Percentiles rank a stretch among this genome's conserved stretches.
Conservation (phyloP, 35 echinoderm and acorn worm genomes). For the Ophioderma brevispina region DNA sequence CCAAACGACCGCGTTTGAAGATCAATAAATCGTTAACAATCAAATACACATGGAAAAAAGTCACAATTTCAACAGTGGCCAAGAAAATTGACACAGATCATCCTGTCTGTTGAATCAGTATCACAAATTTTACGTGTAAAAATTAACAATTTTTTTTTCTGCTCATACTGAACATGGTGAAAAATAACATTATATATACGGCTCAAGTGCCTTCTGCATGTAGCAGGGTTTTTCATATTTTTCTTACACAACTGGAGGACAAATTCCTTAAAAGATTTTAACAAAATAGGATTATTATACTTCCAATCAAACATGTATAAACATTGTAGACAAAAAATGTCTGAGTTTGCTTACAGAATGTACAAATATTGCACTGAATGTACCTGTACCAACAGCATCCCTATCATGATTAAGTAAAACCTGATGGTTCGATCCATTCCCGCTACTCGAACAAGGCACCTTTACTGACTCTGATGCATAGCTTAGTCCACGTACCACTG, state of each 20-base stretch:
- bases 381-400: not conserved
- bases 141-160: conserved; percentile 2
- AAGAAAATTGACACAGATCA: not conserved
- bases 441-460: too few species aligned
- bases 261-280: not conserved
- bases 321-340: not conserved
- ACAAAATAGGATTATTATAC: not conserved
- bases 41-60: not conserved
- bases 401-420: not conserved
- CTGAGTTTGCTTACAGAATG: not conserved
- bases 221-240: not conserved
- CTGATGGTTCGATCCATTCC: too few species aligned
- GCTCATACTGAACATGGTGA: not conserved
- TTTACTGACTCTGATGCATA: too few species aligned
- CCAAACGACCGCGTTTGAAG: not conserved
- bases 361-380: not conserved
- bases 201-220: not conserved
- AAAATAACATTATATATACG: not conserved
- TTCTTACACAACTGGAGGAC: not conserved
- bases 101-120: not conserved
- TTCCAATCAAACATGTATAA: conserved; percentile 15
- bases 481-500: too few species aligned
- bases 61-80: not conserved
- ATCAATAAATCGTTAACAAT: not conserved
- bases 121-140: not conserved